Conservation (phyloP, 2,113 vertebrate genomes). For the Microtus ochrogaster region DNA sequence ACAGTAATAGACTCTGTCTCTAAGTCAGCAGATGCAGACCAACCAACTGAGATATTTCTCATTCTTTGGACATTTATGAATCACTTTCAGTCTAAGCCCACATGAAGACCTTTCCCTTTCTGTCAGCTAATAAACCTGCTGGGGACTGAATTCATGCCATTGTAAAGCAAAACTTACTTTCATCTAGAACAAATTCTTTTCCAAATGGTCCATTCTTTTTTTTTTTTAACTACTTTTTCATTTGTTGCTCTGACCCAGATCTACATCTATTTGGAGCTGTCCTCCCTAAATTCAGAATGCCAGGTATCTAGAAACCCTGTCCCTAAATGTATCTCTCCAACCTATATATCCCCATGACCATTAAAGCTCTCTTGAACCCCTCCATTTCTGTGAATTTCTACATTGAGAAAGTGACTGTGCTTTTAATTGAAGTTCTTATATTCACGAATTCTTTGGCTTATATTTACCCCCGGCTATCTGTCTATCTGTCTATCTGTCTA, state of each 20-base stretch:
- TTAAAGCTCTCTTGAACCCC: not conserved
- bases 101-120: not conserved
- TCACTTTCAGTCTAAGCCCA: not conserved
- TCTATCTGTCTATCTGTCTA: not conserved
- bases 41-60: not conserved
- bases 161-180: not conserved
- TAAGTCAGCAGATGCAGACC: not conserved
- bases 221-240: not conserved
- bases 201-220: not conserved
- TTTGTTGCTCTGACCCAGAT: not conserved
- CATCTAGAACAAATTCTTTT: not conserved
- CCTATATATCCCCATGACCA: not conserved
- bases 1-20: not conserved
- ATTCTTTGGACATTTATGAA: not conserved
- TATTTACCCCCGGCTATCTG: not conserved
- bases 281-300: not conserved
- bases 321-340: not conserved
- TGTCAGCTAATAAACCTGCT: not conserved
- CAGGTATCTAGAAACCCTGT: not conserved
- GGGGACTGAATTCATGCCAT: not conserved
- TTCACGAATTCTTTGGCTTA: not conserved
- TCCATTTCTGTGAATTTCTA: not conserved
- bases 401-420: not conserved
- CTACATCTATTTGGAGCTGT: not conserved
- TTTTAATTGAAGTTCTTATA: not conserved